phyloP scores from a whole-genome alignment of 2,797 vertebrate species.

The Lagocephalus sceleratus region DNA sequence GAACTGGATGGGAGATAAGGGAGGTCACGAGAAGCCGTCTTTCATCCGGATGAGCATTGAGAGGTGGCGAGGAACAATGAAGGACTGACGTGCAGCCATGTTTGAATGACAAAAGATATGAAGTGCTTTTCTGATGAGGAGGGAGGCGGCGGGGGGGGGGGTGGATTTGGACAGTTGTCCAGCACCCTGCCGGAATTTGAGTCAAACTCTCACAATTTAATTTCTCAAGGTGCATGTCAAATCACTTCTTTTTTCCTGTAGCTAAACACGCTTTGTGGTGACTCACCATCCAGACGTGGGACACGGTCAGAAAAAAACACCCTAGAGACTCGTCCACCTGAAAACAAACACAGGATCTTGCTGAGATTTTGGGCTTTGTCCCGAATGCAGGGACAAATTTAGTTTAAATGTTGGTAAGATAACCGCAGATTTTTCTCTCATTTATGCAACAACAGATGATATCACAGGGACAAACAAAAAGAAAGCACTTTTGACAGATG shows the following conservation, averaged over 20 bases:
- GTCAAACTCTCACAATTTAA: too few species aligned
- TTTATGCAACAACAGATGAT: conserved; percentile 28
- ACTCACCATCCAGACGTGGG: too few species aligned
- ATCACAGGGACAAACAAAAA: conserved; percentile 22
- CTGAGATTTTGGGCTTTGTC: too few species aligned
- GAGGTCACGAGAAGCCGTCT: conserved; percentile 49
- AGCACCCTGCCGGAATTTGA: too few species aligned
- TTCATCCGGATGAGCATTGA: conserved; percentile 37
- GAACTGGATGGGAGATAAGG: conserved; percentile 47
- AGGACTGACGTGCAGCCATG: conserved; percentile 36
- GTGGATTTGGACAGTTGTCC: neutral
- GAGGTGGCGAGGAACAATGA: conserved; percentile 30
- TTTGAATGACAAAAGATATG: conserved; percentile 59
- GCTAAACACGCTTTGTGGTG: too few species aligned
- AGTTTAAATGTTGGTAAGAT: neutral
- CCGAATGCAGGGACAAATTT: conserved; percentile 1
- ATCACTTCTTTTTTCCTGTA: too few species aligned
- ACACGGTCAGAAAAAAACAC: too few species aligned
- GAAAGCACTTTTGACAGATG: conserved; percentile 41
- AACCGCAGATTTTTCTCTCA: too few species aligned
- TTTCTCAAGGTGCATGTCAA: too few species aligned
- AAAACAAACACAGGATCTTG: too few species aligned
- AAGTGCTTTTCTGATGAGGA: conserved; percentile 17
- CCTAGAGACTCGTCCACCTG: too few species aligned
- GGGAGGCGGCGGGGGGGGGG: neutral